phyloP scores from a whole-genome alignment of 2,888 invertebrate species.

The Stramonita haemastoma region DNA sequence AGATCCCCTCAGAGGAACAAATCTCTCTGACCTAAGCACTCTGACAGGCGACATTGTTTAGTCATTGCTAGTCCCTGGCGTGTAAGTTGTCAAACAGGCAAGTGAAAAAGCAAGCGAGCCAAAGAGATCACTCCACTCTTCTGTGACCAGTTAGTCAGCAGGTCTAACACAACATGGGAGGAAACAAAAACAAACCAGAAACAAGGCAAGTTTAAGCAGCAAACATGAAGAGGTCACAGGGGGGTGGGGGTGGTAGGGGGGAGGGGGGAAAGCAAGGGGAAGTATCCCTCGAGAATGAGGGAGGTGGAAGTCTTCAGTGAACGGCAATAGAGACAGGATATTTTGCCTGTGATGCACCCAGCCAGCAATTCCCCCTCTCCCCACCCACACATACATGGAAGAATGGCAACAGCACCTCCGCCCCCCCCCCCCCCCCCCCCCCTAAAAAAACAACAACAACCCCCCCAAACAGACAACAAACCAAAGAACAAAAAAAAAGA shows the following conservation, averaged over 20 bases:
- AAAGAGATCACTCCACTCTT: not conserved
- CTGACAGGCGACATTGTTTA: not conserved
- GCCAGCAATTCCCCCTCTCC: too few relatives aligned
- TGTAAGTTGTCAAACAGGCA: constrained; percentile 8
- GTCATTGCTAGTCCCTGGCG: not conserved
- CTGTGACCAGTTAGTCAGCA: not conserved
- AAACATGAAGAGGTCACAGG: not conserved
- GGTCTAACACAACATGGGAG: not conserved
- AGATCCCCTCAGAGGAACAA: not conserved
- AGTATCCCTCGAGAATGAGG: too few relatives aligned
- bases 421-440: too few relatives aligned
- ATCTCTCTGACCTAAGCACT: not conserved
- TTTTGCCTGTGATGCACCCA: too few relatives aligned
- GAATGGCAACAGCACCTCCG: too few relatives aligned
- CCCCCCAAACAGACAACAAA: too few relatives aligned
- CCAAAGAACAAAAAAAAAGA: too few relatives aligned
- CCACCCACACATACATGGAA: too few relatives aligned
- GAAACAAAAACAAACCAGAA: not conserved
- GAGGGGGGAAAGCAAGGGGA: not conserved
- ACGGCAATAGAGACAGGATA: too few relatives aligned
- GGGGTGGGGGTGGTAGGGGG: not conserved
- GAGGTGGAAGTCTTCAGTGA: too few relatives aligned
- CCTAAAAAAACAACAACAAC: too few relatives aligned
- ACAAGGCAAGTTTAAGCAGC: too few relatives aligned
- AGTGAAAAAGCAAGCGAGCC: not conserved